Evolutionary conservation across 2,888 invertebrate species (phyloP).

Genomic region (Drosophila siamana): DNA sequence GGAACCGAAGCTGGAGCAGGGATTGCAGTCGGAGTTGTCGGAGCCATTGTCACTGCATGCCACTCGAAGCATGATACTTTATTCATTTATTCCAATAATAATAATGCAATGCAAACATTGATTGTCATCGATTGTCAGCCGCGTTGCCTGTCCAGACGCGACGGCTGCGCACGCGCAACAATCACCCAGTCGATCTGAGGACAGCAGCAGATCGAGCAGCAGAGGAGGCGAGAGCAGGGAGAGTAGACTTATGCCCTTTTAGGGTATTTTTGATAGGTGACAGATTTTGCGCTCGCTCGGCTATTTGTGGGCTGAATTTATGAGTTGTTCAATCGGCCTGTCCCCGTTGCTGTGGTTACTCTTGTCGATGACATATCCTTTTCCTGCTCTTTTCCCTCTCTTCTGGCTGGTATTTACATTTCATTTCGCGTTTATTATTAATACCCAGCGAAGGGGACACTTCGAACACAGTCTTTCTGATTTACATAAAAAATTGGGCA

Average conservation of each 20-base stretch:
- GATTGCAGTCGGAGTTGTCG: constrained; percentile 30
- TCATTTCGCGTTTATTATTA: constrained; percentile 70
- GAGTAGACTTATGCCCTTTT: constrained; percentile 81
- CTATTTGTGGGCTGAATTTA: constrained; percentile 79
- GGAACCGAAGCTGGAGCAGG: constrained; percentile 26
- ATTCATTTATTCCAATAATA: constrained; percentile 84
- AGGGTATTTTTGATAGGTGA: constrained; percentile 84
- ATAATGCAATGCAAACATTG: constrained; percentile 84
- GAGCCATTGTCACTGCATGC: constrained; percentile 83
- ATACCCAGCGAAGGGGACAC: constrained; percentile 41
- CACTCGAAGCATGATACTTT: constrained; percentile 73
- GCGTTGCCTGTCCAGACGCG: constrained; percentile 43
- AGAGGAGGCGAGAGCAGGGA: not conserved
- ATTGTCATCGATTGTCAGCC: constrained; percentile 82
- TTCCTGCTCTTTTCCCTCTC: constrained; percentile 31
- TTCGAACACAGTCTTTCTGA: constrained; percentile 14
- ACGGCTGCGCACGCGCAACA: constrained; percentile 67
- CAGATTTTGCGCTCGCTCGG: constrained; percentile 75
- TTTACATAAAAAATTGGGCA: constrained; percentile 65
- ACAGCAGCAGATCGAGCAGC: no score
- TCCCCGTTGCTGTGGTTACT: constrained; percentile 14
- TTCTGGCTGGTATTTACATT: constrained; percentile 57
- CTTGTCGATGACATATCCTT: constrained; percentile 47
- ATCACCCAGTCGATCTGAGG: constrained; percentile 14
- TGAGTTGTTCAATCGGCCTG: constrained; percentile 71